Evolutionary conservation across 2,888 invertebrate species (phyloP).

Genomic region (Erebia ligea): DNA sequence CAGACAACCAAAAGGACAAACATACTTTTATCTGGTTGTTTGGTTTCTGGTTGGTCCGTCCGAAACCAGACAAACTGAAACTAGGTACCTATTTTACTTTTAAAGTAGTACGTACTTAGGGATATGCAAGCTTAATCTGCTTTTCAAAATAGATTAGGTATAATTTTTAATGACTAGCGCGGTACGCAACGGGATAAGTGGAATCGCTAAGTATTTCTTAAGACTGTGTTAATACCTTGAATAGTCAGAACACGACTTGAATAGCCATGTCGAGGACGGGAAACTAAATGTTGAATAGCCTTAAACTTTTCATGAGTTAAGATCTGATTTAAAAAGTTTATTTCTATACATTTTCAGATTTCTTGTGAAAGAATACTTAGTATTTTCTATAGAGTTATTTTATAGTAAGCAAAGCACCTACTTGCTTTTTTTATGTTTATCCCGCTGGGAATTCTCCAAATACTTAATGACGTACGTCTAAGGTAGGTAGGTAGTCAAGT

Average conservation of each 20-base stretch:
- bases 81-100: too few relatives aligned
- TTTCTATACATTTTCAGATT: background rate
- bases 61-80: too few relatives aligned
- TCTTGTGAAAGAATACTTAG: background rate
- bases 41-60: too few relatives aligned
- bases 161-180: background rate
- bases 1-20: too few relatives aligned
- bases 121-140: too few relatives aligned
- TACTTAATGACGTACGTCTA: too few relatives aligned
- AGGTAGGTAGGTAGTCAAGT: too few relatives aligned
- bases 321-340: background rate
- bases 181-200: background rate
- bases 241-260: background rate
- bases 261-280: conserved; percentile 3
- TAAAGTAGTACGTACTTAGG: background rate
- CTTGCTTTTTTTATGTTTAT: too few relatives aligned
- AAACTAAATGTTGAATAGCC: conserved; percentile 17
- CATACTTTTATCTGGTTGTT: too few relatives aligned
- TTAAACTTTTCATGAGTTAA: conserved; percentile 1
- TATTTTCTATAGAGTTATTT: background rate
- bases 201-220: conserved; percentile 2
- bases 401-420: background rate
- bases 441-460: too few relatives aligned
- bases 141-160: background rate
- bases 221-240: background rate